Evolutionary conservation across 2,888 invertebrate genomes (phyloP).

Genomic region (Teleogryllus oceanicus): DNA sequence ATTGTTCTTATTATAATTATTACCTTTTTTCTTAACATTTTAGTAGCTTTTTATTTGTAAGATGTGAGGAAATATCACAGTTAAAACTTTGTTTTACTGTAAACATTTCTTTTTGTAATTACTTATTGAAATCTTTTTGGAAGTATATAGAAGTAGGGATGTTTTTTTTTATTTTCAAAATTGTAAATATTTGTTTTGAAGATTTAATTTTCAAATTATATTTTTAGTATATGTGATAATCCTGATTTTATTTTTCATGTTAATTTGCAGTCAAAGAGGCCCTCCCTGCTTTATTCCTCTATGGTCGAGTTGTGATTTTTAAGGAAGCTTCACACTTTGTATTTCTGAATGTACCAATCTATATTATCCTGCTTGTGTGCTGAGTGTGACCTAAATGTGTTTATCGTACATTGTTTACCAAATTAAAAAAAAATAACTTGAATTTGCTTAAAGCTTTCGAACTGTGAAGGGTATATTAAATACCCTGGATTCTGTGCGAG

Average conservation of each 20-base stretch:
- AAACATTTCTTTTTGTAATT: background rate
- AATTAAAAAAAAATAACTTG: background rate
- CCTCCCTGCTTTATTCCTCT: background rate
- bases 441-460: constrained; percentile 6
- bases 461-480: background rate
- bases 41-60: background rate
- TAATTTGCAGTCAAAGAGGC: constrained; percentile 22
- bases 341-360: background rate
- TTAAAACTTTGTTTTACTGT: background rate
- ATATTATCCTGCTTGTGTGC: constrained; percentile 9
- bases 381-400: constrained; percentile 7
- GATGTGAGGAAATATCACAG: background rate
- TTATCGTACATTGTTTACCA: constrained; percentile 1
- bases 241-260: constrained; percentile 24
- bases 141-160: background rate
- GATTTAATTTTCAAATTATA: background rate
- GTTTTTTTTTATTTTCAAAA: background rate
- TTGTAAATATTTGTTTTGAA: constrained; percentile 27
- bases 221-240: constrained; percentile 22
- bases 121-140: background rate
- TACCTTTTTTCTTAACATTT: background rate
- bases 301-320: background rate
- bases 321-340: background rate
- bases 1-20: too few relatives aligned
- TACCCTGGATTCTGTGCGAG: background rate